Percentiles rank a stretch among this genome's conserved stretches.
Evolutionary conservation across 2,113 vertebrate genomes (phyloP).

Genomic region (Fulmarus glacialis): DNA sequence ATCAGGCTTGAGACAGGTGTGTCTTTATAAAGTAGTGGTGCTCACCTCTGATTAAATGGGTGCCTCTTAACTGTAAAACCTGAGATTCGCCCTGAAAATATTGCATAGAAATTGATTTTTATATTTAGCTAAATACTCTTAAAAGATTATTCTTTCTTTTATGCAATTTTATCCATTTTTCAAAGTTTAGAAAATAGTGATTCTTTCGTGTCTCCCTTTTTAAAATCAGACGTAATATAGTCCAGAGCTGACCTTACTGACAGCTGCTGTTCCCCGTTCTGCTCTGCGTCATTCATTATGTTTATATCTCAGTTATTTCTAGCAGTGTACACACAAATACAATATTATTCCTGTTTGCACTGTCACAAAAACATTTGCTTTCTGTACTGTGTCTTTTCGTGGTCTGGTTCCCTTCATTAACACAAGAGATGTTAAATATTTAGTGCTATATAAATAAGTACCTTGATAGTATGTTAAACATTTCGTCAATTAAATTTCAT

Average conservation of each 20-base stretch:
- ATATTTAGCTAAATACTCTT: not conserved
- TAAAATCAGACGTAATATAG: not conserved
- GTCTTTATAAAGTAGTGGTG: not conserved
- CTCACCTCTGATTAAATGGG: not conserved
- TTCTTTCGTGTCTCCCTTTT: not conserved
- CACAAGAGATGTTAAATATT: not conserved
- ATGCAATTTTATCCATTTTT: not conserved
- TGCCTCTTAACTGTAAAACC: not conserved
- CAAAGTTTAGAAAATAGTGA: fast-evolving
- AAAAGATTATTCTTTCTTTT: not conserved
- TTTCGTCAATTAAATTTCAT: not conserved
- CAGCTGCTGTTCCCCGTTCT: not conserved
- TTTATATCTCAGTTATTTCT: not conserved
- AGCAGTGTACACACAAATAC: not conserved
- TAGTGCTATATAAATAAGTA: not conserved
- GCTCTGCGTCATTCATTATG: not conserved
- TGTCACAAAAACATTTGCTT: not conserved
- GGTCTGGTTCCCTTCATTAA: conserved; percentile 18
- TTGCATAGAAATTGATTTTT: not conserved
- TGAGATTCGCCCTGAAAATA: not conserved
- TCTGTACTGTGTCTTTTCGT: not conserved
- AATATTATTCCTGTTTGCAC: not conserved
- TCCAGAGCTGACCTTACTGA: not conserved
- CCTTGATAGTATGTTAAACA: not conserved
- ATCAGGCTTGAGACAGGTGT: not conserved